Base-by-base conservation (phyloP, 2,888 invertebrate species). In the Thymelicus lineola region DNA sequence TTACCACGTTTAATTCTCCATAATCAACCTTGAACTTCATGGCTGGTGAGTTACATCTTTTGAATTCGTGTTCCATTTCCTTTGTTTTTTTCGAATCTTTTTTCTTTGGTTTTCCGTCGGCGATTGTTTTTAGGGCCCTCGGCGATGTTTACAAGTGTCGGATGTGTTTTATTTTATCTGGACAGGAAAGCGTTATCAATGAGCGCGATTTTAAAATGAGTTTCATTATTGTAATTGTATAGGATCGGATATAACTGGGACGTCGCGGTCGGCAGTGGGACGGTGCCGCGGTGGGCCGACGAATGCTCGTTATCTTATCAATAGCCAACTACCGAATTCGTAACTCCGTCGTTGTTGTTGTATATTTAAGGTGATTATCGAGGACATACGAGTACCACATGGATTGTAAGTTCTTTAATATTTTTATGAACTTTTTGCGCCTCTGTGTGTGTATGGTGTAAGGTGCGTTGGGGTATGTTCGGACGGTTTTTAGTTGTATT, bases 11-110 rank as follows among this genome's bases (percentile, higher is more conserved):
- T 76, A 74, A 75, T 75, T 75, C n/a, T n/a, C 75, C 72, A 75
- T 76, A 75, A 71, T 70, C 68, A 75, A 86, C 90, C 89, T 92
- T 91, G 89, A 90, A 88, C 86, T 88, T 83, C 83, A 92, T 92
- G 92, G 88, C 92, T 81, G 92, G 92, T 93, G 81, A 93, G 92
- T 88, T 77, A 15, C 55, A 42, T 65, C 60, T 70, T 60, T 65
- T 46, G 45, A 65, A 50, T 64, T n/a, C n/a, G 59, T 38, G 53
- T 70, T 70, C 64, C 46, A 60, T 64, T 70, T 58, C 50, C 75
- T 70, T 78, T 53, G 1, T 20, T 53, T 74, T 63, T 76, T 75
- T 70, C 59, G 63, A 67, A 53, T 55, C 55, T 28, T 6, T 15
- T 46, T 45, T 50, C 20, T 55, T 46, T 12, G 28, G 28, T 28